Evolutionary conservation across 1,140 invertebrate species (phyloP).

Genomic region (Myzus persicae): DNA sequence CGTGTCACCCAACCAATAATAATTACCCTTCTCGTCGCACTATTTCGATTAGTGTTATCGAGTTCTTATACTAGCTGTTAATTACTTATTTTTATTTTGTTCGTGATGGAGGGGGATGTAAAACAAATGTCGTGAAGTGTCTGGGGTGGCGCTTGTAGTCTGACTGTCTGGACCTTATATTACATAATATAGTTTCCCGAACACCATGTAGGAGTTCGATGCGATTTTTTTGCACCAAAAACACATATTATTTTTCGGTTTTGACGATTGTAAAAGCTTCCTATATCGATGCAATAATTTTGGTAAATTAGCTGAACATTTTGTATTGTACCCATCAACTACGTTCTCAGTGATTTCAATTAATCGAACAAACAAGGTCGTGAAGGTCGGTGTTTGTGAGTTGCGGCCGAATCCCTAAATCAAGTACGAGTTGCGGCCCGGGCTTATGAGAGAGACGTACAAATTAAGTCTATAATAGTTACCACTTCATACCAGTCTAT

Average conservation of each 20-base stretch:
- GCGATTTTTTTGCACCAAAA: too few relatives aligned
- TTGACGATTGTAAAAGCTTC: too few relatives aligned
- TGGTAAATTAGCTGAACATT: not conserved
- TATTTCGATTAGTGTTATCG: not conserved
- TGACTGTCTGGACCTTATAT: not conserved
- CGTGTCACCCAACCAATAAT: not conserved
- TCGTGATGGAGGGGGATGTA: not conserved
- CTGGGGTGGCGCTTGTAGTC: not conserved
- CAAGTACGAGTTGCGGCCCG: too few relatives aligned
- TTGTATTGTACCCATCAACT: not conserved
- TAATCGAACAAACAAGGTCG: not conserved
- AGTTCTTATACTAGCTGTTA: not conserved
- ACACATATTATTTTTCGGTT: too few relatives aligned
- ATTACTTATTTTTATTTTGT: not conserved
- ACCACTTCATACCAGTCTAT: too few relatives aligned
- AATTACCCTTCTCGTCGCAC: not conserved
- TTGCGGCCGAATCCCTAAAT: too few relatives aligned
- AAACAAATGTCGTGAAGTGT: not conserved
- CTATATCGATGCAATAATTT: too few relatives aligned
- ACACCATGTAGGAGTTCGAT: not conserved
- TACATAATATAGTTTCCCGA: not conserved
- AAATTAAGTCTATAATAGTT: too few relatives aligned
- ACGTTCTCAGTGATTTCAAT: not conserved
- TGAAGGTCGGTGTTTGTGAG: too few relatives aligned
- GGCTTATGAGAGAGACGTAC: too few relatives aligned